Evolutionary conservation across 2,113 vertebrate genomes (phyloP).

Genomic region (Otis tarda): DNA sequence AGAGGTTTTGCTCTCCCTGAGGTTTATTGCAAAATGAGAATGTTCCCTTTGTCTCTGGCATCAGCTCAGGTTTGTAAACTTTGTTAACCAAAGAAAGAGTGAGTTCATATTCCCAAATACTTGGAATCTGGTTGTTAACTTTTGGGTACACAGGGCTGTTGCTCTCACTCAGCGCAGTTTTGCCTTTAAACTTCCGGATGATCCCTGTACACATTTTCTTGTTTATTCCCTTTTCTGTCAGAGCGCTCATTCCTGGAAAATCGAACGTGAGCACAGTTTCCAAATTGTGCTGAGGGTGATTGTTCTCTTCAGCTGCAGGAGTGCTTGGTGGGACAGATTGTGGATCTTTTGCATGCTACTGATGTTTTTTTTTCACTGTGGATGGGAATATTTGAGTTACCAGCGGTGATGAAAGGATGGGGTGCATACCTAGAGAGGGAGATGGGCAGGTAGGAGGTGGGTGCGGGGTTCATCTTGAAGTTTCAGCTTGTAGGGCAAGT

Average conservation of each 20-base stretch:
- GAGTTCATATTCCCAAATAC: constrained; percentile 61
- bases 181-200: not conserved
- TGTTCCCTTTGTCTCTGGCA: constrained; percentile 26
- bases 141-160: constrained; percentile 42
- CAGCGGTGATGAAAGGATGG: not conserved
- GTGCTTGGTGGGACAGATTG: fast-evolving
- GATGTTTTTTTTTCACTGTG: not conserved
- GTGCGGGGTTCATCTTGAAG: not conserved
- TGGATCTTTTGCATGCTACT: not conserved
- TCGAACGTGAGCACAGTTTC: not conserved
- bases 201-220: constrained; percentile 54
- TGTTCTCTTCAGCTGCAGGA: not conserved
- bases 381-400: not conserved
- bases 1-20: not conserved
- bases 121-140: constrained; percentile 66
- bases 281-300: constrained; percentile 40
- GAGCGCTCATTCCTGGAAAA: constrained; percentile 20
- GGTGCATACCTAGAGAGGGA: not conserved
- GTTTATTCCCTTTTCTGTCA: constrained; percentile 31
- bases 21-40: constrained; percentile 40
- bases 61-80: not conserved
- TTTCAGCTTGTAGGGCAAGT: not conserved
- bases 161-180: constrained; percentile 13
- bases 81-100: constrained; percentile 39
- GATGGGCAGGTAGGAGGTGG: not conserved